Percentiles rank a stretch among this genome's conserved stretches.
These are phyloP conservation scores for Palythoa heliodiscus DNA, from an alignment of 92 coral and sea anemone species.

Conservation along the genomic window DNA sequence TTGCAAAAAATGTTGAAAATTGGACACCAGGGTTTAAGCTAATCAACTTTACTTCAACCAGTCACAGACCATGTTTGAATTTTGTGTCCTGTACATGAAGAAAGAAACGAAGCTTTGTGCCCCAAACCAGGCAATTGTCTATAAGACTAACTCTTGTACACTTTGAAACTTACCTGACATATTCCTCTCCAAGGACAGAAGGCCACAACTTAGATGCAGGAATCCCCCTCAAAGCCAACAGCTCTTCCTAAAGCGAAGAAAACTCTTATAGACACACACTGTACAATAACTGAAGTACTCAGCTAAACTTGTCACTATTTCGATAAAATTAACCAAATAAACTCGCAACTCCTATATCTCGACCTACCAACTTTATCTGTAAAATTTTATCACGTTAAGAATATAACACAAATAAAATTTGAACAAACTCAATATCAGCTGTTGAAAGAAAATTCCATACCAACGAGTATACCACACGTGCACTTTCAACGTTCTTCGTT, in stretches of 20 bases:
- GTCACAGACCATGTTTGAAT: too few species aligned
- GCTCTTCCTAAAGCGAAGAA: constrained; percentile 70
- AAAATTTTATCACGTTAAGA: background rate
- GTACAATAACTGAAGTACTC: too few species aligned
- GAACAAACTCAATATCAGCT: background rate
- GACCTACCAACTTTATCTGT: background rate
- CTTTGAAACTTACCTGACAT: constrained; percentile 63
- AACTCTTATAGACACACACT: background rate
- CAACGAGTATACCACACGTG: constrained; percentile 81
- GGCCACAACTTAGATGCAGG: constrained; percentile 86
- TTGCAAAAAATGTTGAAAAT: too few species aligned
- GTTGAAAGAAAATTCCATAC: constrained; percentile 36
- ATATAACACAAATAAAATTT: background rate
- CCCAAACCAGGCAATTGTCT: too few species aligned
- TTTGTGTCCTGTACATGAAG: too few species aligned
- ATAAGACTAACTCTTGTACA: too few species aligned
- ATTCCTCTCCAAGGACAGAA: constrained; percentile 73
- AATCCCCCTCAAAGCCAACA: constrained; percentile 67
- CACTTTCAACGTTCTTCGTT: constrained; percentile 33
- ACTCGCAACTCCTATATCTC: background rate
- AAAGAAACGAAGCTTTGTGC: too few species aligned
- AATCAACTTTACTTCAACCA: too few species aligned
- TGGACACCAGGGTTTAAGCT: too few species aligned
- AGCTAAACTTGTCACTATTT: background rate
- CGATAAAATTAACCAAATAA: background rate